A percentile compares a stretch with the other conserved stretches of the same genome.
These are phyloP conservation scores for Calliopum simillimum DNA, from an alignment of 2,888 invertebrate genomes.

Conservation along the genomic window DNA sequence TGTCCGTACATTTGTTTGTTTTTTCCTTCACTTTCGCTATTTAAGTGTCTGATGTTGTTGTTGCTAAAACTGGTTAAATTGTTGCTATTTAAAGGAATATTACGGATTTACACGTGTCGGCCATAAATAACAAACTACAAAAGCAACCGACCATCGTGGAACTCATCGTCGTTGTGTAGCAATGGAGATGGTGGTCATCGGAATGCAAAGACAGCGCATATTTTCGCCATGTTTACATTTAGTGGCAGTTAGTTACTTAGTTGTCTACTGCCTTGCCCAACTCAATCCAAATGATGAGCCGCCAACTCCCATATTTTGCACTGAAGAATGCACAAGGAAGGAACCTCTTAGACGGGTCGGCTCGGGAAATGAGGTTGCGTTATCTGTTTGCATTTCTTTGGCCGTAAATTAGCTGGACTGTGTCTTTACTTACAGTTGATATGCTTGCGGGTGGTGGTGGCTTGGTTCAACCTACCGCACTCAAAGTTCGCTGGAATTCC, in stretches of 20 bases:
- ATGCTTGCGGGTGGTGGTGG: too few relatives aligned
- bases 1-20: neutral
- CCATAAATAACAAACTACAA: constrained; percentile 14
- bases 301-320: neutral
- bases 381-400: neutral
- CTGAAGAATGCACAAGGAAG: neutral
- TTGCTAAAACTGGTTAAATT: too few relatives aligned
- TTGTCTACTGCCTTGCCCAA: neutral
- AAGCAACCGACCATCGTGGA: neutral
- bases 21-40: too few relatives aligned
- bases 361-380: too few relatives aligned
- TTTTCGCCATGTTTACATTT: neutral
- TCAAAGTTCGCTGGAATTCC: constrained; percentile 1
- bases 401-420: constrained; percentile 19
- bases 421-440: neutral
- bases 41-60: too few relatives aligned
- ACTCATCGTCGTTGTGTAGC: too few relatives aligned
- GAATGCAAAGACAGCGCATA: neutral
- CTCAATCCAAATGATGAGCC: neutral
- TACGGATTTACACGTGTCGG: constrained; percentile 22
- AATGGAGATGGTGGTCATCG: too few relatives aligned
- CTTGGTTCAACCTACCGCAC: constrained; percentile 3
- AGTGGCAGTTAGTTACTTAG: neutral
- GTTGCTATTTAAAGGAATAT: neutral
- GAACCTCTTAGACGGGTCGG: neutral